Evolutionary conservation across 2,888 invertebrate species (phyloP).

Genomic region (Sarcophaga subvicina): DNA sequence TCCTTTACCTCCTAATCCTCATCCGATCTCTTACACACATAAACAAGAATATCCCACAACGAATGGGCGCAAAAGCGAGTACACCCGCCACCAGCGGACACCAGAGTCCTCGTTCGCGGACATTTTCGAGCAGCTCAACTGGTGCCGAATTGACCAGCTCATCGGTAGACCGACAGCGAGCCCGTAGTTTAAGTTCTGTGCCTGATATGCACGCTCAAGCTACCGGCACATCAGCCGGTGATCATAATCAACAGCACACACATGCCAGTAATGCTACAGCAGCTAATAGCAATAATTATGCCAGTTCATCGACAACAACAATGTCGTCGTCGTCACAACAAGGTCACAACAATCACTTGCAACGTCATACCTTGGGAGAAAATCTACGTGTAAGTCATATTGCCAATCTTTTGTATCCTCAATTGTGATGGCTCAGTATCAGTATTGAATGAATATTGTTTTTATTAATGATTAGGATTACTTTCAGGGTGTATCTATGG

Average conservation of each 20-base stretch:
- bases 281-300: conserved; percentile 76
- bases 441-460: conserved; percentile 19
- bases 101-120: conserved; percentile 88
- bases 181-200: conserved; percentile 91
- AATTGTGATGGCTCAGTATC: conserved; percentile 39
- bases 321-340: conserved; percentile 66
- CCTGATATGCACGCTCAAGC: conserved; percentile 85
- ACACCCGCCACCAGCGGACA: conserved; percentile 87
- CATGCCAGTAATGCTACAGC: conserved; percentile 69
- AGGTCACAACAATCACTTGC: conserved; percentile 74
- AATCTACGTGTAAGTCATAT: conserved; percentile 63
- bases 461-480: conserved; percentile 62
- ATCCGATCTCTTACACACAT: background rate
- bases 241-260: conserved; percentile 73
- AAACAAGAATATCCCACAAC: conserved; percentile 56
- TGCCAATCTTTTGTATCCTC: background rate
- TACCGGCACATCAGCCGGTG: conserved; percentile 55
- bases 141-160: conserved; percentile 81
- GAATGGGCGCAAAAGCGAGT: conserved; percentile 93
- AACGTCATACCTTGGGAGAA: conserved; percentile 68
- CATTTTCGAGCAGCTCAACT: conserved; percentile 89
- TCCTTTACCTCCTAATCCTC: background rate
- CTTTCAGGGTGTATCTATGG: conserved; percentile 76
- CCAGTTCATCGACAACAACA: conserved; percentile 67
- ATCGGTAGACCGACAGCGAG: conserved; percentile 89